Conservation (phyloP, 2,113 vertebrate genomes). For the Thunnus maccoyii region DNA sequence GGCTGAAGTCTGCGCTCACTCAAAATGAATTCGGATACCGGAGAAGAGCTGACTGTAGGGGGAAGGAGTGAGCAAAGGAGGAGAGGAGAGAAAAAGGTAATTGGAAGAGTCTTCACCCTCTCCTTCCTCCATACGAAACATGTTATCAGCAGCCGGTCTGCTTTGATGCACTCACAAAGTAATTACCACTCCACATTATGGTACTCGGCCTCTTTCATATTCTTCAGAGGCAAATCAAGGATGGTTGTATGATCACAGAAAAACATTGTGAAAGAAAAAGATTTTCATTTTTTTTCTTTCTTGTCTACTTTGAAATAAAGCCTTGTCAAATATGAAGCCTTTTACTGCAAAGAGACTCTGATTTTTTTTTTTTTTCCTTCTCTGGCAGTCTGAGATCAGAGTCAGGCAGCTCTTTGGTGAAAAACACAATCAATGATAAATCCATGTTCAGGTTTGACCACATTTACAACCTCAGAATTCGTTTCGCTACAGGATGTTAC, state of each 20-base stretch:
- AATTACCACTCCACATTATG: constrained; percentile 50
- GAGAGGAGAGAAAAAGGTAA: constrained; percentile 24
- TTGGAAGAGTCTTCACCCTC: constrained; percentile 11
- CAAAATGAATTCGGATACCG: constrained; percentile 41
- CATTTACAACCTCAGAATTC: not conserved
- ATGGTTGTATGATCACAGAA: constrained; percentile 34
- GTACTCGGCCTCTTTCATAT: constrained; percentile 39
- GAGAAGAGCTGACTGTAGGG: constrained; percentile 1
- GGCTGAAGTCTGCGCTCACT: constrained; percentile 48
- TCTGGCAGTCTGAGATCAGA: constrained; percentile 13
- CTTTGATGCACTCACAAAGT: constrained; percentile 61
- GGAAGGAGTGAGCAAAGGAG: constrained; percentile 1
- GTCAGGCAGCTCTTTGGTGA: not conserved
- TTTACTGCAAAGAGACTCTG: not conserved
- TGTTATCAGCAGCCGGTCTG: constrained; percentile 46
- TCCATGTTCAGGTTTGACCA: not conserved
- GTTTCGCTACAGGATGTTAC: not conserved
- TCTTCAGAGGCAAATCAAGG: constrained; percentile 40
- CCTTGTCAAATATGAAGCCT: not conserved
- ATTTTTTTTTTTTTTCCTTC: not conserved
- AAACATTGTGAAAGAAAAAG: not conserved
- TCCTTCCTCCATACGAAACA: not conserved
- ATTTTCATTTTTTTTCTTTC: not conserved
- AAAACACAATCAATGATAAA: not conserved
- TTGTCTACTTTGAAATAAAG: not conserved